Percentiles rank a stretch among this genome's conserved stretches.
These are phyloP conservation scores for Oreochromis niloticus DNA, from an alignment of 2,113 vertebrate species.

Conservation along the genomic window DNA sequence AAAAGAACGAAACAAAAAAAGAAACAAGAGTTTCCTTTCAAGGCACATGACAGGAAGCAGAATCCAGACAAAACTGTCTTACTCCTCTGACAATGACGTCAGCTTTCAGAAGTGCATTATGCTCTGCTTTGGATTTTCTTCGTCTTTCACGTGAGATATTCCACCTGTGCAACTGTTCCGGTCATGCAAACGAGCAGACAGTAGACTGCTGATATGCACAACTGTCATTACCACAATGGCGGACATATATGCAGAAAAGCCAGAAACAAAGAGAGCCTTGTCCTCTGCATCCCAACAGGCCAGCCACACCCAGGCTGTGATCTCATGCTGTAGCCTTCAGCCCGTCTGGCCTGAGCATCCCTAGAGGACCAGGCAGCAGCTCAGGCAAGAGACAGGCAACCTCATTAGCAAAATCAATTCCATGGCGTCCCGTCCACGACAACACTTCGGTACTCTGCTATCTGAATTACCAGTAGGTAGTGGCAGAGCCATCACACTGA, in stretches of 20 bases:
- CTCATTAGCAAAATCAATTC: conserved; percentile 56
- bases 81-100: neutral
- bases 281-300: conserved; percentile 6
- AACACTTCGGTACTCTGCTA: neutral
- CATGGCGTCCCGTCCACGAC: neutral
- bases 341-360: conserved; percentile 42
- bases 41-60: neutral
- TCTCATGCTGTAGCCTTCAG: conserved; percentile 52
- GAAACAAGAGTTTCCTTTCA: neutral
- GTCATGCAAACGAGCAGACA: neutral
- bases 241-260: neutral
- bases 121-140: neutral
- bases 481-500: neutral
- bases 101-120: neutral
- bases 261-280: conserved; percentile 13
- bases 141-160: neutral
- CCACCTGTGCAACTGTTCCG: neutral
- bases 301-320: conserved; percentile 66
- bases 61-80: neutral
- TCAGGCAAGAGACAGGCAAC: conserved; percentile 36
- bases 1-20: neutral
- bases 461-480: neutral
- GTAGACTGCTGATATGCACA: neutral
- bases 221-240: neutral
- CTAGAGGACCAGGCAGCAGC: conserved; percentile 36